These are phyloP conservation scores for Heterodera filipjevi DNA, from an alignment of 2,888 invertebrate genomes.

Conservation along the genomic window DNA sequence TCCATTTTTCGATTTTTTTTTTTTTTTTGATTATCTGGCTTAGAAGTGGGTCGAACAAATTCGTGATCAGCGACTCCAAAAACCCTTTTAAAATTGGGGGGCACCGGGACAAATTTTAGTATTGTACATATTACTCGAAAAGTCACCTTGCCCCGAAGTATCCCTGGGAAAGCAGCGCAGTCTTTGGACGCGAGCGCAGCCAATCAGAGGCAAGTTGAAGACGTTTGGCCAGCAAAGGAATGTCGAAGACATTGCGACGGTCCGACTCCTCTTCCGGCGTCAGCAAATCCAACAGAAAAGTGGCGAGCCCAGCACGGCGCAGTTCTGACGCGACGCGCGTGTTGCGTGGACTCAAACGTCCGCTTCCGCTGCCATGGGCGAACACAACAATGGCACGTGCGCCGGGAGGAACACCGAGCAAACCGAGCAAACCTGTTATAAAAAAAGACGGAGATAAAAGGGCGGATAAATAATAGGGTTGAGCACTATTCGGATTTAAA, in stretches of 20 bases:
- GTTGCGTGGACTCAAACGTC: constrained; percentile 29
- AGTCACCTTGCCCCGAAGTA: constrained; percentile 33
- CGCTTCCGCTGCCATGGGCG: constrained; percentile 35
- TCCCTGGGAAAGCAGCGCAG: constrained; percentile 18
- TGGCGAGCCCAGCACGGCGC: constrained; percentile 19
- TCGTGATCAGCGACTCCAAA: not conserved
- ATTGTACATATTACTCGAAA: not conserved
- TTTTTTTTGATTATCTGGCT: too few relatives aligned
- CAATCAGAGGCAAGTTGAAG: constrained; percentile 24
- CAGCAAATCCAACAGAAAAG: constrained; percentile 32
- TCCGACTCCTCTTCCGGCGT: constrained; percentile 23
- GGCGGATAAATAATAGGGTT: too few relatives aligned
- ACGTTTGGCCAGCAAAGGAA: constrained; percentile 25
- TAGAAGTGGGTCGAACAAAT: not conserved
- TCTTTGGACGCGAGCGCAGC: not conserved
- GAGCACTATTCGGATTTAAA: too few relatives aligned
- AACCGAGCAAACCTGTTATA: constrained; percentile 17
- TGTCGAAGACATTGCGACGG: constrained; percentile 26
- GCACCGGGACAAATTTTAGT: not conserved
- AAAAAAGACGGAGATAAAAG: too few relatives aligned
- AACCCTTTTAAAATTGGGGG: too few relatives aligned
- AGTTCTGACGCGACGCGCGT: constrained; percentile 24
- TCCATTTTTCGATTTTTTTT: too few relatives aligned
- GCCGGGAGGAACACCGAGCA: constrained; percentile 24
- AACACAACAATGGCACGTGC: constrained; percentile 29